Evolutionary conservation across 92 coral and sea anemone species (phyloP), one percentile per base, ranked within the genome.

Genomic region (Phymanthus crucifer): DNA sequence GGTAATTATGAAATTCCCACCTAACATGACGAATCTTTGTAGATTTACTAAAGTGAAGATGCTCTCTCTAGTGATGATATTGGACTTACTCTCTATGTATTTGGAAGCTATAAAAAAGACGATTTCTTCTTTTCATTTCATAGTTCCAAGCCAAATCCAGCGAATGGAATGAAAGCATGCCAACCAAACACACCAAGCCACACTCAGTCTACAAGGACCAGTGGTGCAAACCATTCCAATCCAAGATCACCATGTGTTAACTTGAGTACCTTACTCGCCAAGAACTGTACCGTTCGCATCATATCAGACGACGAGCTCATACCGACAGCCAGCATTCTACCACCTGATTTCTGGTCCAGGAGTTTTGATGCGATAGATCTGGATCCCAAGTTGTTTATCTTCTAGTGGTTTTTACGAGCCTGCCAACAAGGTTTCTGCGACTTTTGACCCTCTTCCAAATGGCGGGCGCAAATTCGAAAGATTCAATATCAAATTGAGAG

Each of bases 311-410:
- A 90, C 32, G 98, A 94, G 78, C 75, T 91, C 36, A 36, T 90
- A 14, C 91, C 97, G 29, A 74, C 91, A 23, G 84, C 77, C 0
- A 81, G 79, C 54, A 50, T 86, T 54, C 75, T 90, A n/a, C 94
- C 93, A 34, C 48, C 72, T 33, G 83, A 90, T 76, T 90, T 94
- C 74, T 94, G 98, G 98, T 87, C 82, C 2, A 70, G n/a, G 10
- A 37, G 58, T 66, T 80, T 80, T 56, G 77, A 80, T 14, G 16
- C 16, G 12, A 52, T 70, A 36, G 71, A 80, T 38, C 65, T 80
- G 10, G 84, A 80, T 34, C 71, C 84, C 0, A 58, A 36, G 37
- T 64, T 77, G 47, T 70, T 77, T 4, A 72, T 26, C 4, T 73
- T 71, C 64, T 85, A 54, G 14, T 14, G 31, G n/a, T n/a, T n/a